Evolutionary conservation across 92 coral and sea anemone species (phyloP).

Genomic region (Muricea muricata): DNA sequence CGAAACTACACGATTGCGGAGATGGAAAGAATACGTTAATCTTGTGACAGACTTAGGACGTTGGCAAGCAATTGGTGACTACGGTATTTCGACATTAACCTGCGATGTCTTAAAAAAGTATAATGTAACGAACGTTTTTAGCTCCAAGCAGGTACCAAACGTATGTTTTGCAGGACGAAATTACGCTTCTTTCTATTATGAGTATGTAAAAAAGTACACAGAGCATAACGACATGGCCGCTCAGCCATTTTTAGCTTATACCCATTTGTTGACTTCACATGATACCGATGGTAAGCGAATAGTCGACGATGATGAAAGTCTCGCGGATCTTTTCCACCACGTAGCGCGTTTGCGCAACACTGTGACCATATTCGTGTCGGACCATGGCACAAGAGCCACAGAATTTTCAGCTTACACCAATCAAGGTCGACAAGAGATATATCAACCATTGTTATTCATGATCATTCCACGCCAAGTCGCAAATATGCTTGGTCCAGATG

Average conservation of each 20-base stretch:
- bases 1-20: not conserved
- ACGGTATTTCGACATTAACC: constrained; percentile 73
- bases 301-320: constrained; percentile 13
- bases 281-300: constrained; percentile 81
- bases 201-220: constrained; percentile 63
- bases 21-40: constrained; percentile 14
- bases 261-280: constrained; percentile 91
- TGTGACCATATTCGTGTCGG: constrained; percentile 12
- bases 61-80: constrained; percentile 58
- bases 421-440: constrained; percentile 51
- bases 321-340: not conserved
- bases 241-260: constrained; percentile 80
- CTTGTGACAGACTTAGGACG: constrained; percentile 42
- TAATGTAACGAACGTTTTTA: constrained; percentile 76
- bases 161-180: constrained; percentile 78
- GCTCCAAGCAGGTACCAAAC: constrained; percentile 9
- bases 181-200: constrained; percentile 67
- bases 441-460: constrained; percentile 85
- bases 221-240: constrained; percentile 44
- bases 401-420: constrained; percentile 1
- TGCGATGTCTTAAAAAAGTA: constrained; percentile 67
- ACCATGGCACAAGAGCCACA: constrained; percentile 13
- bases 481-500: constrained; percentile 66
- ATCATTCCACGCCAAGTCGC: constrained; percentile 84
- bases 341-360: constrained; percentile 17